Conservation (phyloP, 2,113 vertebrate species). For the Chloropsis cyanopogon region DNA sequence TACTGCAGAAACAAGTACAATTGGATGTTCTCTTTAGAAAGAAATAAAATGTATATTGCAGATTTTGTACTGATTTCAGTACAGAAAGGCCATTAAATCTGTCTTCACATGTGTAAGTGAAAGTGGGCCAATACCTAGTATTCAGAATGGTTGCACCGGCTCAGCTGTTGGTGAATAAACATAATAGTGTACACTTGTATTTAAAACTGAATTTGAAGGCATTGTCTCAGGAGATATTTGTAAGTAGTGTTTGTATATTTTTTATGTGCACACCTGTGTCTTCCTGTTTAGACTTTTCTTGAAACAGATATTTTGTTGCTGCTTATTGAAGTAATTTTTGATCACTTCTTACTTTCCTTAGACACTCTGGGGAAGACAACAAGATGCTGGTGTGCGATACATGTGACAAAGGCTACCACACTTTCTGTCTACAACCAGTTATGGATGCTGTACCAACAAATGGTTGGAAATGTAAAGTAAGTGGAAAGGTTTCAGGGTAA, state of each 20-base stretch:
- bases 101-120: background rate
- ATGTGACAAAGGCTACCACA: slow-evolving; percentile 95
- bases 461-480: slow-evolving; percentile 96
- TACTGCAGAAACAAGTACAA: background rate
- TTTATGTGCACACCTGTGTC: background rate
- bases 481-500: background rate
- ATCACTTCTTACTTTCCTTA: slow-evolving; percentile 61
- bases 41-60: background rate
- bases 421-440: slow-evolving; percentile 90
- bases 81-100: background rate
- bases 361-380: slow-evolving; percentile 86
- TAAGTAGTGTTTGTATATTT: background rate
- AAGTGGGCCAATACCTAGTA: background rate
- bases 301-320: background rate
- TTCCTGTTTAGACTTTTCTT: background rate
- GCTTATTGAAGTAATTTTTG: background rate
- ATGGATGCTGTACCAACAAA: slow-evolving; percentile 85
- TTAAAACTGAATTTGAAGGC: background rate
- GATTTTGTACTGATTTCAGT: background rate
- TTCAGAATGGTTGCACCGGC: background rate
- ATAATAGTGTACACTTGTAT: background rate
- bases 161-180: background rate
- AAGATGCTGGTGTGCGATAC: slow-evolving; percentile 91
- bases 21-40: background rate
- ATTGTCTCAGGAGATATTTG: background rate